phyloP scores from a whole-genome alignment of 2,888 invertebrate species.

The Cryptops parisi region DNA sequence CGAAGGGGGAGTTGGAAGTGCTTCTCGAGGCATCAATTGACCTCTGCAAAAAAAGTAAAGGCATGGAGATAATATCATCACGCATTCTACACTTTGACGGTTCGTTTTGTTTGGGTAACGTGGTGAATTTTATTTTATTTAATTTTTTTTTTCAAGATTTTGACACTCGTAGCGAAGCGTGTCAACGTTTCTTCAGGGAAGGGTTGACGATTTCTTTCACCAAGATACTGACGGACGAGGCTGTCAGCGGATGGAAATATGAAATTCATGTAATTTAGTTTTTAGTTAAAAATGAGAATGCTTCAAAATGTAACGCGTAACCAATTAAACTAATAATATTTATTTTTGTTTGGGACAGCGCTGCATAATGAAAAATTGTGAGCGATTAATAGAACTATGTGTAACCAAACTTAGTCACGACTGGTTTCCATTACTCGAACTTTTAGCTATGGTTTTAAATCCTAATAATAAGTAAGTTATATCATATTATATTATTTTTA shows the following conservation, averaged over 20 bases:
- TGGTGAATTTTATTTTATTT: too few species aligned
- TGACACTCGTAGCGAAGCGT: constrained; percentile 74
- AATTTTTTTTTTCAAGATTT: constrained; percentile 43
- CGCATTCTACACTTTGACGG: too few species aligned
- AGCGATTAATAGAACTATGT: constrained; percentile 80
- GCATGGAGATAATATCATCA: too few species aligned
- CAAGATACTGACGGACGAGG: constrained; percentile 93
- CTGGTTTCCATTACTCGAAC: constrained; percentile 80
- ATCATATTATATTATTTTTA: not conserved
- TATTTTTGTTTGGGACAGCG: constrained; percentile 36
- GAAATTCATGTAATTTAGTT: constrained; percentile 70
- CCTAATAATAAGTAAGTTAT: constrained; percentile 79
- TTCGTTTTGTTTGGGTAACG: too few species aligned
- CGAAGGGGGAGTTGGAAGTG: constrained; percentile 88
- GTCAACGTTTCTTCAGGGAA: constrained; percentile 88
- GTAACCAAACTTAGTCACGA: constrained; percentile 77
- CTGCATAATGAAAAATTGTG: constrained; percentile 86
- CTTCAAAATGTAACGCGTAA: too few species aligned
- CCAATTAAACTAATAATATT: constrained; percentile 5
- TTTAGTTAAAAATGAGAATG: too few species aligned
- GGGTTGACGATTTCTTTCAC: constrained; percentile 87
- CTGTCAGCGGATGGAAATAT: constrained; percentile 92
- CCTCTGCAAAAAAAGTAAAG: constrained; percentile 61
- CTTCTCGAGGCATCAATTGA: constrained; percentile 78
- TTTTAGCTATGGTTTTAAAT: constrained; percentile 85